phyloP scores from a whole-genome alignment of 2,888 invertebrate genomes.

The Ecliptopera silaceata region DNA sequence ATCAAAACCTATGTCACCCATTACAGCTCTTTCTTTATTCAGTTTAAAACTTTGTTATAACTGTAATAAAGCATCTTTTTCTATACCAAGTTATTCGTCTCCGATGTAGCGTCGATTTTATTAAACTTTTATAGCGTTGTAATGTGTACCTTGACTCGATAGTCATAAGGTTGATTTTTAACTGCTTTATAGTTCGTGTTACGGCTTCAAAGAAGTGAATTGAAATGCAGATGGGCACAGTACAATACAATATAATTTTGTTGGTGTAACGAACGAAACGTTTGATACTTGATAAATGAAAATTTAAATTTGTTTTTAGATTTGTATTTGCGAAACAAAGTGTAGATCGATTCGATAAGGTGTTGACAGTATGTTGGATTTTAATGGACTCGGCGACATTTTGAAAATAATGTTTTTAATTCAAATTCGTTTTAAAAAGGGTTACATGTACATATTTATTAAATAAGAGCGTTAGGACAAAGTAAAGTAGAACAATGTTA shows the following conservation, averaged over 20 bases:
- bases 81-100: not conserved
- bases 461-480: no score
- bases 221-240: slow-evolving; percentile 53
- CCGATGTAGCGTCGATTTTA: slow-evolving; percentile 6
- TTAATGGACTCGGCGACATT: slow-evolving; percentile 32
- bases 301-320: slow-evolving; percentile 67
- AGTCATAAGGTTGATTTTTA: slow-evolving; percentile 2
- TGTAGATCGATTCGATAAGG: slow-evolving; percentile 53
- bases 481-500: no score
- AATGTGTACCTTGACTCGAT: not conserved
- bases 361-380: slow-evolving; percentile 25
- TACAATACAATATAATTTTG: slow-evolving; percentile 70
- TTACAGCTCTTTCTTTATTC: slow-evolving; percentile 28
- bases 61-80: slow-evolving; percentile 33
- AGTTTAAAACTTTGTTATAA: slow-evolving; percentile 22
- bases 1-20: slow-evolving; percentile 61
- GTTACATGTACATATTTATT: not conserved
- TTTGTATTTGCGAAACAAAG: slow-evolving; percentile 57
- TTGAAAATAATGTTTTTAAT: slow-evolving; percentile 26
- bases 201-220: slow-evolving; percentile 23
- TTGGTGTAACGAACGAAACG: slow-evolving; percentile 64
- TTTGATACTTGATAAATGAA: slow-evolving; percentile 69
- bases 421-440: not conserved
- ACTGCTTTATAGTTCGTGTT: not conserved
- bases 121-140: not conserved